A percentile compares a stretch with the other conserved stretches of the same genome.
These are phyloP conservation scores for Melopsittacus undulatus DNA, from an alignment of 2,797 vertebrate species.

Conservation along the genomic window DNA sequence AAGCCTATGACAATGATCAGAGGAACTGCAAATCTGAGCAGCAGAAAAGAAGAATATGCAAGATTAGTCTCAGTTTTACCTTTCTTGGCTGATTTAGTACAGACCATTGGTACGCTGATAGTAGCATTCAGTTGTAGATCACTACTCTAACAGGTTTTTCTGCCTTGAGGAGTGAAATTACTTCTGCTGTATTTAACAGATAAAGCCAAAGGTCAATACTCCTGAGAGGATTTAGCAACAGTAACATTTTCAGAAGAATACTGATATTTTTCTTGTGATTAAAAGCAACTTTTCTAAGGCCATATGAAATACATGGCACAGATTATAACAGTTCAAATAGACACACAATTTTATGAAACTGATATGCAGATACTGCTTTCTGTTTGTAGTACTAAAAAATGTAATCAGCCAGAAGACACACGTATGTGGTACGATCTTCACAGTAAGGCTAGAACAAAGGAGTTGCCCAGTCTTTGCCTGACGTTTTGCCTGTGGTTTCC, in stretches of 20 bases:
- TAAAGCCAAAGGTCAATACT: background rate
- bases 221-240: background rate
- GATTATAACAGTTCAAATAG: background rate
- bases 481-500: background rate
- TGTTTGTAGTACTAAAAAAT: background rate
- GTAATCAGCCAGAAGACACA: background rate
- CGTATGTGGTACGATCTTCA: background rate
- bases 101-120: rapidly evolving
- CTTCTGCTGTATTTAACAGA: background rate
- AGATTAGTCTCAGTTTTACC: background rate
- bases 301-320: background rate
- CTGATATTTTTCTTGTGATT: background rate
- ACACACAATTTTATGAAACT: background rate
- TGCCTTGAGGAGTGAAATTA: background rate
- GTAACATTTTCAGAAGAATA: background rate
- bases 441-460: background rate
- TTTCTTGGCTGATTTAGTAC: background rate
- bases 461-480: background rate
- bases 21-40: background rate
- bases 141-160: background rate
- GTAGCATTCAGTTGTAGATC: background rate
- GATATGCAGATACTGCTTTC: background rate
- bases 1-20: background rate
- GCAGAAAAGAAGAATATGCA: background rate
- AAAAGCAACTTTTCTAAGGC: background rate